Base-by-base conservation (phyloP, 2,797 vertebrate species). In the Dermochelys coriacea region DNA sequence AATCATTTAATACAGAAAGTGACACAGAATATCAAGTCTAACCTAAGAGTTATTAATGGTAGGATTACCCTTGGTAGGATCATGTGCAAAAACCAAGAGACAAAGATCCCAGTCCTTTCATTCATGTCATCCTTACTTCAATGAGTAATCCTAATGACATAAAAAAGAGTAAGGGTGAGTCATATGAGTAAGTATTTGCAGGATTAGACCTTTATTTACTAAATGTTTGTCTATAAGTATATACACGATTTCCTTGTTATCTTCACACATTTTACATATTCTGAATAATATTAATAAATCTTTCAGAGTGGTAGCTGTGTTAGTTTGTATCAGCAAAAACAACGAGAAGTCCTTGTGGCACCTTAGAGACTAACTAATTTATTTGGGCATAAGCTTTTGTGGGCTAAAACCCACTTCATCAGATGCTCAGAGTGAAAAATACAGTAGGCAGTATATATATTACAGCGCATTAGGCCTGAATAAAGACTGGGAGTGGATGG, bases 141-240 rank as follows among this genome's bases (percentile, higher is more conserved):
- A 93, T 54, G 82, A 95, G 87, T 52, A 90, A 94, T 96, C 89
- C 90, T 93, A 97, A 95, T 94, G 94, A 96, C 95, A 97, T 90
- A 8, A 3, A 92, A 41, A 95, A 95, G 80, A 87, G 64, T 55
- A 80, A 52, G 31, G 50, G 91, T 95, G 89, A 96, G 78, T 96
- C 93, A 95, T 47, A 15, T 27, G 86, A 95, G 87, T 84, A n/a
- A 84, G 93, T 91, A 82, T 61, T 2, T n/a, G 34, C 79, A 93
- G 88, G 57, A 80, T 3, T 55, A 47, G 81, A n/a, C 3, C 87
- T 49, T 14, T 90, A 68, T 82, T 80, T 77, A 31, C 82, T 82
- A 89, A 86, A 88, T 85, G 86, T 83, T 29, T 79, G 23, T 49
- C 27, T 49, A 45, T 25, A 82, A 2, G 1, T 49, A 8, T n/a